Evolutionary conservation across 2,113 vertebrate species (phyloP).

Genomic region (Mormyrus iriodes): DNA sequence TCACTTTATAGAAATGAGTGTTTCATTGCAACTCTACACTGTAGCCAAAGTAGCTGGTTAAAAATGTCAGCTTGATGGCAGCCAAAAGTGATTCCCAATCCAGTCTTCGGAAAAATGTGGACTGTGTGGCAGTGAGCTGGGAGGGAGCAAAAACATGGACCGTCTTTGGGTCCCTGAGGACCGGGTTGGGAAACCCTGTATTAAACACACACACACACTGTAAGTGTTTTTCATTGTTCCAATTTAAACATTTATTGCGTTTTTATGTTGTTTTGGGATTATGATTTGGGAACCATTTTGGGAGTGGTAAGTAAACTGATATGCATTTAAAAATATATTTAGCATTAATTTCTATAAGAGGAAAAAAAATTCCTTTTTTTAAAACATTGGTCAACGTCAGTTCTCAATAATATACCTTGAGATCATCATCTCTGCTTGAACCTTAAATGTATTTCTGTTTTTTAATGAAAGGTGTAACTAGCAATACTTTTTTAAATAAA

Average conservation of each 20-base stretch:
- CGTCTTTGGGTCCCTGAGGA: neutral
- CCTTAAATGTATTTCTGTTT: slow-evolving; percentile 53
- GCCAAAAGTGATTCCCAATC: neutral
- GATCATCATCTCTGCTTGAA: slow-evolving; percentile 28
- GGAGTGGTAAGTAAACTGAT: slow-evolving; percentile 53
- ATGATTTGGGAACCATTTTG: slow-evolving; percentile 59
- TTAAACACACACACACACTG: neutral
- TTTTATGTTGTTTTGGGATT: slow-evolving; percentile 45
- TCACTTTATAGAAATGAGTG: neutral
- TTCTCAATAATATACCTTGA: neutral
- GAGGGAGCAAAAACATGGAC: neutral
- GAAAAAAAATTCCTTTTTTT: neutral
- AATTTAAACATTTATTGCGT: slow-evolving; percentile 38
- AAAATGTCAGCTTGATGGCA: neutral
- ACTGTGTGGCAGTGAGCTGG: neutral
- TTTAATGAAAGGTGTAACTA: slow-evolving; percentile 66
- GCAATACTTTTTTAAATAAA: slow-evolving; percentile 69
- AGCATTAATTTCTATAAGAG: slow-evolving; percentile 53
- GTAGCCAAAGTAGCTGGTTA: neutral
- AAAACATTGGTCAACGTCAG: neutral
- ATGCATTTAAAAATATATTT: slow-evolving; percentile 54
- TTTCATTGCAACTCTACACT: neutral
- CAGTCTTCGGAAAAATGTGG: neutral
- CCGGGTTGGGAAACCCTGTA: neutral
- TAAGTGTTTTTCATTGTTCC: slow-evolving; percentile 37